A percentile compares a stretch with the other conserved stretches of the same genome.
Conservation (phyloP, 2,888 invertebrate genomes). For the Hecatera dysodea region DNA sequence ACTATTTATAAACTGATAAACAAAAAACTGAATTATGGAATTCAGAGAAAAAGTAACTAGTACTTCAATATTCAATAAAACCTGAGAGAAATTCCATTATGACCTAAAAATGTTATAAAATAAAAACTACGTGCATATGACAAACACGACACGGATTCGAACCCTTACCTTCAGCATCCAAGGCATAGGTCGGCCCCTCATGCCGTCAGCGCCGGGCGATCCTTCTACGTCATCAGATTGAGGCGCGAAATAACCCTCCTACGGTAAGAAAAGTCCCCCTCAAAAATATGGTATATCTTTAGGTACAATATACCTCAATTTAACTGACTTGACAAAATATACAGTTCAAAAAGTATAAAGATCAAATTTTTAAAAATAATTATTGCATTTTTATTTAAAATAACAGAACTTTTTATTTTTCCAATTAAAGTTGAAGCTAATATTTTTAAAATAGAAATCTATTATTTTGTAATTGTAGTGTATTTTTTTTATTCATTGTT, state of each 20-base stretch:
- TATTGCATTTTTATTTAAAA: conserved; percentile 21
- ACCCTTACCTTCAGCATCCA: conserved; percentile 79
- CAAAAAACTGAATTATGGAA: no score
- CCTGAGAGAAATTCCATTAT: background rate
- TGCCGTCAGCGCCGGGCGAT: conserved; percentile 68
- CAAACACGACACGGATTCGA: conserved; percentile 52
- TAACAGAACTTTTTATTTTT: conserved; percentile 1
- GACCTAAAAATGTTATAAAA: background rate
- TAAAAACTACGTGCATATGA: conserved; percentile 44
- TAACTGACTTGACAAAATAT: conserved; percentile 27
- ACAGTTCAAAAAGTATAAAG: conserved; percentile 3
- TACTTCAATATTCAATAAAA: background rate
- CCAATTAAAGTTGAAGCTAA: conserved; percentile 11
- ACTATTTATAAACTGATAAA: no score
- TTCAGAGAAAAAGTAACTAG: background rate
- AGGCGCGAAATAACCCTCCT: conserved; percentile 78
- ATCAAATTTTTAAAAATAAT: background rate
- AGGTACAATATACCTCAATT: conserved; percentile 57
- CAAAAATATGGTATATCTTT: conserved; percentile 69
- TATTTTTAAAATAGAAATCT: conserved; percentile 27
- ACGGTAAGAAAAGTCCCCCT: conserved; percentile 73
- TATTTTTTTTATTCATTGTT: background rate
- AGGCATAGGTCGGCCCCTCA: conserved; percentile 76
- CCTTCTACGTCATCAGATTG: conserved; percentile 73
- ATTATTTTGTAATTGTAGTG: background rate